Evolutionary conservation across 2,797 vertebrate genomes (phyloP).

Genomic region (Saxicola maurus): DNA sequence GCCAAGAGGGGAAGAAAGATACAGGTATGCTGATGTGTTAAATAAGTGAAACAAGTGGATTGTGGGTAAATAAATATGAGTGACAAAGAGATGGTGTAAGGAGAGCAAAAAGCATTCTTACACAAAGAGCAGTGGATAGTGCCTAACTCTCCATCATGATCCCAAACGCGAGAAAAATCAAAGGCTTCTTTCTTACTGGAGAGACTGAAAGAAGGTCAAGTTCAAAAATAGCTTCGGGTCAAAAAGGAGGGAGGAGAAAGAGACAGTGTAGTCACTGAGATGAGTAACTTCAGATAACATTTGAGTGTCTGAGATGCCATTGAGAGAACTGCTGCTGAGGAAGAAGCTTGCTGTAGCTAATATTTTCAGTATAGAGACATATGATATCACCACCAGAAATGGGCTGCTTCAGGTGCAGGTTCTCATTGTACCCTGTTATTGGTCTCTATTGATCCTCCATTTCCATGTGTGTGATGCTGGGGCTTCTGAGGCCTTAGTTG

Average conservation of each 20-base stretch:
- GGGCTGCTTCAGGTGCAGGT: background rate
- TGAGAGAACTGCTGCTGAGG: background rate
- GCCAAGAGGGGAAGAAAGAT: background rate
- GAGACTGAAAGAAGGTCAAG: background rate
- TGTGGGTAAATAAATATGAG: background rate
- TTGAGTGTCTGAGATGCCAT: background rate
- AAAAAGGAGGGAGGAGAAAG: background rate
- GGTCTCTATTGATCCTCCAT: background rate
- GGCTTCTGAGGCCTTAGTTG: background rate
- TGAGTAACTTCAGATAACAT: background rate
- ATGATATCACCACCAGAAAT: background rate
- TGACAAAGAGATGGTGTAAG: background rate
- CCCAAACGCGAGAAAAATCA: background rate
- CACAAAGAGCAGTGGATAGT: background rate
- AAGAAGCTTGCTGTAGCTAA: background rate
- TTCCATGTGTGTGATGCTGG: background rate
- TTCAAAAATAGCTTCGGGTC: slow-evolving; percentile 7
- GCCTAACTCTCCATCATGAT: background rate
- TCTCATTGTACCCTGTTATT: background rate
- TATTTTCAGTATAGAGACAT: background rate
- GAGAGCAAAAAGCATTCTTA: background rate
- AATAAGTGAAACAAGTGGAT: background rate
- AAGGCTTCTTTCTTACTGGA: background rate
- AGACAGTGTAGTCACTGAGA: background rate
- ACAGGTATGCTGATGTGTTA: background rate